These are phyloP conservation scores for Chrysina gloriosa DNA, from an alignment of 2,888 invertebrate species.

Conservation along the genomic window DNA sequence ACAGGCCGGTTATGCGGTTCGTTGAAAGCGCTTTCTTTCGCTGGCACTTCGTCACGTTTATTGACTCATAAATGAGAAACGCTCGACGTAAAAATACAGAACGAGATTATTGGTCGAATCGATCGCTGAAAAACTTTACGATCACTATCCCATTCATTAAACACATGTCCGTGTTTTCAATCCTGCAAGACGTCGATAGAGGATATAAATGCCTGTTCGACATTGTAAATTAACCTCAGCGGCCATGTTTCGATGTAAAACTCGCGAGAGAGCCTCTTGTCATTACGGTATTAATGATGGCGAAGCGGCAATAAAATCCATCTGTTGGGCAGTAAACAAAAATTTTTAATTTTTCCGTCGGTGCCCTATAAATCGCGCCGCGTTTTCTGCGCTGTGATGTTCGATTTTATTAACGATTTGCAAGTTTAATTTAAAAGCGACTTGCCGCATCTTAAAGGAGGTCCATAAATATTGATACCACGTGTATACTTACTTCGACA, in stretches of 20 bases:
- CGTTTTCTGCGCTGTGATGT: not conserved
- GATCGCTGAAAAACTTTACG: not conserved
- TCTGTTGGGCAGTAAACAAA: not conserved
- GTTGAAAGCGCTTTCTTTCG: constrained; percentile 6
- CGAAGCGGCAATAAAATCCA: not conserved
- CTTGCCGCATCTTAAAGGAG: no score
- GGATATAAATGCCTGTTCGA: constrained; percentile 5
- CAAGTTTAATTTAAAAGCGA: no score
- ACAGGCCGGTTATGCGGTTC: not conserved
- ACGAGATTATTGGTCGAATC: not conserved
- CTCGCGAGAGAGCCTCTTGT: not conserved
- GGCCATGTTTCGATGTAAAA: not conserved
- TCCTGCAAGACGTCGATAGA: not conserved
- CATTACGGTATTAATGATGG: constrained; percentile 13
- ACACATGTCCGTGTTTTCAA: not conserved
- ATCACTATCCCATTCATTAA: constrained; percentile 6
- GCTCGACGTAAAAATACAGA: not conserved
- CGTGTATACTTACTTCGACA: no score
- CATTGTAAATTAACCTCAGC: not conserved
- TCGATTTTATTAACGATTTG: no score
- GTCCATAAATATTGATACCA: no score
- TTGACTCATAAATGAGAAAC: constrained; percentile 18
- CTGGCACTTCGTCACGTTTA: not conserved
- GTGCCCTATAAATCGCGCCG: not conserved
- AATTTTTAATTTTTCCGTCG: not conserved